Base-by-base conservation (phyloP, 2,797 vertebrate genomes). In the Philypnodon macrostomus region DNA sequence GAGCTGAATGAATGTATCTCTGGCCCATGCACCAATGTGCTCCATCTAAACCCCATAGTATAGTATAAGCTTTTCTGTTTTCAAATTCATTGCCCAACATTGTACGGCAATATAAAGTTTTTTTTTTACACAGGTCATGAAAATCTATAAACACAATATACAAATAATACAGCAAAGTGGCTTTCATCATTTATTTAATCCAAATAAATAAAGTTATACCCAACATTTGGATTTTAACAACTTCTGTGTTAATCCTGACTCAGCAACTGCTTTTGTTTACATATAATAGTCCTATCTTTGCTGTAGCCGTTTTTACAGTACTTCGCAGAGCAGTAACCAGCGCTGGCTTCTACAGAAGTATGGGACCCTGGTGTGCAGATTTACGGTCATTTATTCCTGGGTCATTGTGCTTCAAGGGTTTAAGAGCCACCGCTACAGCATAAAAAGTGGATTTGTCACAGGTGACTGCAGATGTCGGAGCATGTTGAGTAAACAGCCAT, bases 381-480 rank as follows among this genome's bases (percentile, higher is more conserved):
- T 8, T 32, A 23, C 3, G 13, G 14, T 57, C 56, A 31, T 31
- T 35, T 51, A 48, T 17, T 23, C 8, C 2, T 48, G 33, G 23
- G 10, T 53, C 17, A 44, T 38, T 34, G 38, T 23, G 40, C 54
- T 5, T 39, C 26, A 21, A 47, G 7, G 35, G 30, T 55, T 62
- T 29, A 15, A 10, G 46, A 51, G 47, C 34, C 17, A 17, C 26
- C 29, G 19, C 29, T 15, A 9, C 19, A 18, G 27, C 3, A 16
- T 17, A 30, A 36, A 36, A 36, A 36, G 8, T 54, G n/a, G 19
- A 35, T 26, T n/a, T 51, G 47, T 49, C 53, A 33, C 51, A 47
- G 4, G 11, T 17, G 32, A 17, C 40, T 50, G 13, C 21, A 38
- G 37, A 51, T 40, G 41, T 53, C 21, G 10, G 15, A 48, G 15